phyloP scores from a whole-genome alignment of 1,140 invertebrate species.

The Luehdorfia chinensis region DNA sequence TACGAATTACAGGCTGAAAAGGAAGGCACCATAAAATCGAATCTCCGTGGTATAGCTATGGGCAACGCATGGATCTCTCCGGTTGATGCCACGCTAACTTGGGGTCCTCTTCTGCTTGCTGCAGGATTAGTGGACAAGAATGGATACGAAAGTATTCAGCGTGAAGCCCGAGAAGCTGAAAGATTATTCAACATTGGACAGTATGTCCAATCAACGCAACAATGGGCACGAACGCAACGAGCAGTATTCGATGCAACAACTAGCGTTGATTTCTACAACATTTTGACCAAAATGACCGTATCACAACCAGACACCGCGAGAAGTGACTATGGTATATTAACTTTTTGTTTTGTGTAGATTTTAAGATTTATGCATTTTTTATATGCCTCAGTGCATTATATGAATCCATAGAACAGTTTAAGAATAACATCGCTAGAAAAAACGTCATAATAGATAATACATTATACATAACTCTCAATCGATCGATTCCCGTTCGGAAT shows the following conservation, averaged over 20 bases:
- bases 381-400: too few relatives aligned
- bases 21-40: constrained; percentile 80
- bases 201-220: constrained; percentile 80
- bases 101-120: constrained; percentile 85
- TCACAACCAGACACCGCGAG: constrained; percentile 22
- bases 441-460: too few relatives aligned
- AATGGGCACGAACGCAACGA: constrained; percentile 81
- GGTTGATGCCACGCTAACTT: constrained; percentile 87
- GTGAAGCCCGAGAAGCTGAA: constrained; percentile 72
- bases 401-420: too few relatives aligned
- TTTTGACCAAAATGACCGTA: constrained; percentile 77
- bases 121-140: constrained; percentile 80
- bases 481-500: too few relatives aligned
- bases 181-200: constrained; percentile 72
- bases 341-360: background rate
- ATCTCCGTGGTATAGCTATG: constrained; percentile 87
- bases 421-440: too few relatives aligned
- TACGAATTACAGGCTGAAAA: constrained; percentile 81
- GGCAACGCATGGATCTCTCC: constrained; percentile 93
- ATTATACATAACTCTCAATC: too few relatives aligned
- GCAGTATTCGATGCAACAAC: constrained; percentile 78
- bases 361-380: constrained; percentile 18
- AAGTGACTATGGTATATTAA: constrained; percentile 36
- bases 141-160: constrained; percentile 77
- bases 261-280: constrained; percentile 89